phyloP scores from a whole-genome alignment of 2,797 vertebrate species.

The Zenarchopterus dispar region DNA sequence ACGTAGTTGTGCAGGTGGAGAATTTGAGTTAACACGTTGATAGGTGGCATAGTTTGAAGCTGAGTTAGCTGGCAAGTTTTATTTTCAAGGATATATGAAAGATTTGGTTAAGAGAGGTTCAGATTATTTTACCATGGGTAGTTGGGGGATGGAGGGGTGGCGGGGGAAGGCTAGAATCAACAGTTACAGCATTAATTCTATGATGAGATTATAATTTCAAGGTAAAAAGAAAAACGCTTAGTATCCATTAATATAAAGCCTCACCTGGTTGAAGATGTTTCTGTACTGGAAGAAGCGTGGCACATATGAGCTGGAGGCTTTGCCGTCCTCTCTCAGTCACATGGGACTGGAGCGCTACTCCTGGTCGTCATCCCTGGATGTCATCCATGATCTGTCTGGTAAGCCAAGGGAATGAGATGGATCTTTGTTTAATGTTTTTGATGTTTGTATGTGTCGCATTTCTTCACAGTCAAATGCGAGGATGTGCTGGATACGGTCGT shows the following conservation, averaged over 20 bases:
- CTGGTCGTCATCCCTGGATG: slow-evolving; percentile 89
- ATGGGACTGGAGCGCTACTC: slow-evolving; percentile 87
- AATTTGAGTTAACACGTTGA: slow-evolving; percentile 50
- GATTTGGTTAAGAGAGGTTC: slow-evolving; percentile 16
- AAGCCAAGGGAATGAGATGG: slow-evolving; percentile 67
- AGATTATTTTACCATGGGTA: not conserved
- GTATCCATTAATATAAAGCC: not conserved
- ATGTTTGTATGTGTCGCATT: slow-evolving; percentile 9
- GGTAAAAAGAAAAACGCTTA: not conserved
- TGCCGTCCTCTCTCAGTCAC: slow-evolving; percentile 74
- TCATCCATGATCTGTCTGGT: slow-evolving; percentile 87
- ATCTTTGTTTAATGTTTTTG: slow-evolving; percentile 31
- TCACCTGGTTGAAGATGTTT: slow-evolving; percentile 82
- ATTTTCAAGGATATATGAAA: not conserved
- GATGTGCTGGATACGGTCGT: not conserved
- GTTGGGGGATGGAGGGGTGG: not conserved
- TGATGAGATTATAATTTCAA: too few species aligned
- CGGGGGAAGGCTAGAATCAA: not conserved
- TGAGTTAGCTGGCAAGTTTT: slow-evolving; percentile 27
- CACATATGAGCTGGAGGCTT: slow-evolving; percentile 88
- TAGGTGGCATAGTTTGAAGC: slow-evolving; percentile 47
- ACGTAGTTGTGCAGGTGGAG: slow-evolving; percentile 70
- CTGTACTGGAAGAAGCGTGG: slow-evolving; percentile 94
- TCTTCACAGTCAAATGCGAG: not conserved
- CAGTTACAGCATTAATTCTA: too few species aligned